A percentile compares a stretch with the other conserved stretches of the same genome.
These are phyloP conservation scores for Troides oblongomaculatus DNA, from an alignment of 2,888 invertebrate species.

Conservation along the genomic window DNA sequence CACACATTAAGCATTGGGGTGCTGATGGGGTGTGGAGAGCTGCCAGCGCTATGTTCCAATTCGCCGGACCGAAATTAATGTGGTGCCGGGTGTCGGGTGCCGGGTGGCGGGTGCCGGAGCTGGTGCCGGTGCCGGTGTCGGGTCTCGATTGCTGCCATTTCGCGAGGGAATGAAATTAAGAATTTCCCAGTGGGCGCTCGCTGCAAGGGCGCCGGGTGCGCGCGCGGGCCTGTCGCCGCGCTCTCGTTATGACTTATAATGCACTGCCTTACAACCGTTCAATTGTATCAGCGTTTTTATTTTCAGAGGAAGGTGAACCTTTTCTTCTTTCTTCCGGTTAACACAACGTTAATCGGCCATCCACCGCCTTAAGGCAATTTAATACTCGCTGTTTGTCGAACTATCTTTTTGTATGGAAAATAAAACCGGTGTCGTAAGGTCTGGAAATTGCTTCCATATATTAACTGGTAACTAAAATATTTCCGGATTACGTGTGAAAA, in stretches of 20 bases:
- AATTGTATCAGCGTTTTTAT: constrained; percentile 62
- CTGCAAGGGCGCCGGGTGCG: no score
- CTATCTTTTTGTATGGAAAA: no score
- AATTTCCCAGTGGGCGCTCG: constrained; percentile 36
- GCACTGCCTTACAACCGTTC: constrained; percentile 54
- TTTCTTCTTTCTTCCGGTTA: constrained; percentile 2
- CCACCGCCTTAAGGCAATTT: no score
- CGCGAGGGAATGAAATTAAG: constrained; percentile 52
- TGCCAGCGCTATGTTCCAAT: constrained; percentile 40
- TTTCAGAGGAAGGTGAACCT: constrained; percentile 34
- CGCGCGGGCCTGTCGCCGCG: no score
- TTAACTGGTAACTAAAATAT: no score
- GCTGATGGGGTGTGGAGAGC: constrained; percentile 39
- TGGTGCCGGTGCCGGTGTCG: constrained; percentile 36
- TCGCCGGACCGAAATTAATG: constrained; percentile 55
- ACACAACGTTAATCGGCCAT: constrained; percentile 6
- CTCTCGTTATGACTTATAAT: constrained; percentile 61
- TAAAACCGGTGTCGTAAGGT: no score
- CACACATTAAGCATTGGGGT: no score
- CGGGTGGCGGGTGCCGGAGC: constrained; percentile 32
- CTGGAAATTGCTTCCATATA: no score
- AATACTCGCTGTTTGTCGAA: no score
- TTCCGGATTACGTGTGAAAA: no score
- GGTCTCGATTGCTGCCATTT: constrained; percentile 54
- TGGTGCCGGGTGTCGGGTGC: constrained; percentile 33